Evolutionary conservation across 2,888 invertebrate species (phyloP), one percentile per base, ranked within the genome.

Genomic region (Ichneumoninae sp.): DNA sequence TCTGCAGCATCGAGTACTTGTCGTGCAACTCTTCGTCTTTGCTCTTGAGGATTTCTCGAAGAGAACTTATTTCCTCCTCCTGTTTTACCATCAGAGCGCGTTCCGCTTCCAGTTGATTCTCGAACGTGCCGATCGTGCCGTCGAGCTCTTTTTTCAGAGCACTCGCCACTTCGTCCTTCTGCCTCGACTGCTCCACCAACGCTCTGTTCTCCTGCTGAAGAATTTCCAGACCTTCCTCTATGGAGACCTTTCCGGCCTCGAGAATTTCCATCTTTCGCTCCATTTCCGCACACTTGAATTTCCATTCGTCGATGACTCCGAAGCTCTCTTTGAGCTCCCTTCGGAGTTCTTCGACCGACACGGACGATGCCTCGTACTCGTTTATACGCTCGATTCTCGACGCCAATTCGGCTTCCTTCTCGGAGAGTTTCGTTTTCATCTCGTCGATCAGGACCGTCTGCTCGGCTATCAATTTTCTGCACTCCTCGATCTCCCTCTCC

Each of bases 381-480:
- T 60, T 19, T 5, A 92, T 88, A 73, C 87, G 89, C 88, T 95
- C 95, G 85, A 95, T 95, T 83, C 94, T 94, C 26, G 71, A 68
- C 63, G 89, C 89, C 2, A 93, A 82, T 70, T 93, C 92, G 22
- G 87, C 87, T 47, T 94, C 92, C 65, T 91, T 92, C 1, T 89
- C 95, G 74, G 95, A 93, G 85, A 96, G 93, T 85, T 94, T 95
- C 63, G 94, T 94, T 84, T 96, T 96, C 86, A 97, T 92, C 40
- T 95, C 94, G 63, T 95, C 94, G 4, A 95, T 92, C 85, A 95
- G 93, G 10, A 92, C 92, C 88, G 96, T 96, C 87, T 96, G 95
- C 83, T 96, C 95, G 83, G 95, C 95, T 71, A 96, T 96, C 0
- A 96, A 95, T 88, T 95, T 95, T 13, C 92, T 93, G 83, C 93